A percentile compares a stretch with the other conserved stretches of the same genome.
These are phyloP conservation scores for Terebella lapidaria DNA, from an alignment of 2,888 invertebrate species.

Conservation along the genomic window DNA sequence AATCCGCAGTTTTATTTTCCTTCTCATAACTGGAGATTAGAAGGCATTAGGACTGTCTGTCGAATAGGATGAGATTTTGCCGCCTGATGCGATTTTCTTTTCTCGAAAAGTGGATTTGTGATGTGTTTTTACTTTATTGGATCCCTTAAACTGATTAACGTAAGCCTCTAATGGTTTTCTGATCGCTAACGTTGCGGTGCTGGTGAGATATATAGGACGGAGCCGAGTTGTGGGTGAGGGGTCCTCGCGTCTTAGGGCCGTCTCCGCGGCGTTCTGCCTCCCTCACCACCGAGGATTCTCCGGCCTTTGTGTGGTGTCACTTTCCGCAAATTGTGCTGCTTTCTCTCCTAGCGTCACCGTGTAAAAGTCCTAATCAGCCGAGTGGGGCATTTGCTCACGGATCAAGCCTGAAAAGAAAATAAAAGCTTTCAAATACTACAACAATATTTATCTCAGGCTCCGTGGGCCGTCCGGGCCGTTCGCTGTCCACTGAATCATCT, in stretches of 20 bases:
- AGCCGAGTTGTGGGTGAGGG: no score
- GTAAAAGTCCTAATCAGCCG: background rate
- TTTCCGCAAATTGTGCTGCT: background rate
- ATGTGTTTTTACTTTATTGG: background rate
- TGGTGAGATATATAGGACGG: no score
- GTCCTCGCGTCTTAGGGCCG: no score
- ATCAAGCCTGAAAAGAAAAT: background rate
- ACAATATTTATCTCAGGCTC: background rate
- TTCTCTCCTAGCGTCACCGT: background rate
- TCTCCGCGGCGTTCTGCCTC: no score
- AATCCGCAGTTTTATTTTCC: background rate
- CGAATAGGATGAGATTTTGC: background rate
- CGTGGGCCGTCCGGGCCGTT: no score
- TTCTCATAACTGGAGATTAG: background rate
- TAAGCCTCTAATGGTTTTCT: background rate
- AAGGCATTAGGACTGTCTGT: background rate
- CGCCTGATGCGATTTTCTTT: background rate
- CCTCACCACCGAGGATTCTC: no score
- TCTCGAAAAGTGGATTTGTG: background rate
- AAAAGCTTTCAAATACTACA: background rate
- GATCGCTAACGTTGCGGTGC: background rate
- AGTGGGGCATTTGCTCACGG: background rate
- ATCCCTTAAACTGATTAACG: background rate
- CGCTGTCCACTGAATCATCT: background rate
- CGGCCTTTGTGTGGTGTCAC: background rate